Evolutionary conservation across 2,888 invertebrate species (phyloP), one percentile per base, ranked within the genome.

Genomic region (Laothoe populi): DNA sequence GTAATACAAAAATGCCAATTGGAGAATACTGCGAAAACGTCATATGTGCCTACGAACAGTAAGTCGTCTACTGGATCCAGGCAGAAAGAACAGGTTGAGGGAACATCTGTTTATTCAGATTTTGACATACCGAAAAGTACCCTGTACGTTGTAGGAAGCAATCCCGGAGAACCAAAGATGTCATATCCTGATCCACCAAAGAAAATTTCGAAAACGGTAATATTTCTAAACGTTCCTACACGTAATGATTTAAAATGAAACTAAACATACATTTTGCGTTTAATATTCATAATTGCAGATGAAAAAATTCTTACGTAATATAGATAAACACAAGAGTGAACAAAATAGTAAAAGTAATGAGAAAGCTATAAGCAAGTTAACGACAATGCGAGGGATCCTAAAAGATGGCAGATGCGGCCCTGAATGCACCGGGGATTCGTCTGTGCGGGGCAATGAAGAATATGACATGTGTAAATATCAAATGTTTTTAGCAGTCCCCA

Each of bases 141-240:
- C n/a, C 73, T 92, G 69, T 84, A 88, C 63, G 92, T 92, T 23
- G 81, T 90, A 21, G 92, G 92, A 5, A 92, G 92, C 69, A 91
- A 92, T 66, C 92, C 92, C 1, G 92, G 92, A 3, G 92, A 92
- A 66, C 92, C 92, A 19, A 92, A 92, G 73, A 91, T 89, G 84
- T 87, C 84, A 0, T 92, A 91, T 69, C 81, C 78, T 59, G 92
- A 92, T 69, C 82, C 90, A 8, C 90, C 92, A 1, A 90, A 91
- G 75, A 92, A 91, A 77, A 87, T 91, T 62, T 89, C 92, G 3
- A 92, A 92, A 80, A 88, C 89, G 70, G 92, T 91, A 77, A 77
- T 16, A 38, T 48, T 59, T 11, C 13, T 11, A 4, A 19, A 1
- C n/a, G 24, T 21, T 44, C 26, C 19, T 49, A 24, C 19, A 4